Conservation (phyloP, 2,113 vertebrate species). For the Ictalurus punctatus region DNA sequence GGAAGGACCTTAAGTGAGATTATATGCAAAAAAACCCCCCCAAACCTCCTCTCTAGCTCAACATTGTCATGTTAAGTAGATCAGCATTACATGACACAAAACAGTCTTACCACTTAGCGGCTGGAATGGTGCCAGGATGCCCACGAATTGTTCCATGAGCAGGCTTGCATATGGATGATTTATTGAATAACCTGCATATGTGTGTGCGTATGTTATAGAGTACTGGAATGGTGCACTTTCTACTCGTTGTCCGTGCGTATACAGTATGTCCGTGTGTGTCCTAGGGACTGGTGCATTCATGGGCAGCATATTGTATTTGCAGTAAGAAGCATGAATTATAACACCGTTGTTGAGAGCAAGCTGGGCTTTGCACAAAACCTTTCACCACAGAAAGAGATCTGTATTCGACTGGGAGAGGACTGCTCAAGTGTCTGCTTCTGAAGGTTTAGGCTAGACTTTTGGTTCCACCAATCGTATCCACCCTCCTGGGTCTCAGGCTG, state of each 20-base stretch:
- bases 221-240: background rate
- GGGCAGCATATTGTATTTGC: background rate
- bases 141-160: background rate
- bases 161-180: background rate
- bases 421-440: background rate
- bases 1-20: background rate
- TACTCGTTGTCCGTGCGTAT: background rate
- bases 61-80: slow-evolving; percentile 7
- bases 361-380: background rate
- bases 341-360: background rate
- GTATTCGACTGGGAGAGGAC: background rate
- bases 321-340: background rate
- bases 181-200: slow-evolving; percentile 4
- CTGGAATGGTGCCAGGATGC: slow-evolving; percentile 8
- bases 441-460: background rate
- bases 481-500: background rate
- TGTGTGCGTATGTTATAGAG: background rate
- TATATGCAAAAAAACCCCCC: background rate
- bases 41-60: background rate
- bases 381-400: background rate
- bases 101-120: background rate
- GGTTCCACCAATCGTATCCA: background rate
- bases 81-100: slow-evolving; percentile 12
- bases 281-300: background rate
- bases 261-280: background rate